Evolutionary conservation across 2,113 vertebrate species (phyloP), one percentile per base, ranked within the genome.

Genomic region (Chlamydotis undulata): DNA sequence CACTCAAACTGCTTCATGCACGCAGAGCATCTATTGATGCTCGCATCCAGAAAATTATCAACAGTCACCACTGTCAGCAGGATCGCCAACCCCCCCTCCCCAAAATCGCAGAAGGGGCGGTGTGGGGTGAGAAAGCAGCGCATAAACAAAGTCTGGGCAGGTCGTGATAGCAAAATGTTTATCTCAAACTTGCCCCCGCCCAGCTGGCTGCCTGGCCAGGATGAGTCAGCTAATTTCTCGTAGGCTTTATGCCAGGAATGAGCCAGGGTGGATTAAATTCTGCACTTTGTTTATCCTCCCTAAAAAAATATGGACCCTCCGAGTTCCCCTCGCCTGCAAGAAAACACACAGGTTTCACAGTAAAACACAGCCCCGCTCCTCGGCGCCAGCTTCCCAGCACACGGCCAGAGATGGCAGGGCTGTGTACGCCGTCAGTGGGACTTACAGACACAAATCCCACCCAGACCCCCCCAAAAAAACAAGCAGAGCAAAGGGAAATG

Each of bases 311-410:
- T 0, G 21, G 68, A 21, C 37, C 29, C 45, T 52, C 37, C 19
- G 6, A 1, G 1, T 33, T 65, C 6, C 59, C 35, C 63, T 21
- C 2, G 10, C 25, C 39, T 2, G 10, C 52, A 9, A 31, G 43
- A 63, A 33, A 31, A 14, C 23, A 18, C 0, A 3, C 16, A 3
- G 24, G 24, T 55, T 70, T 50, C 5, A 6, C 19, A 7, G 24
- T 3, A 7, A 45, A 60, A 68, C 3, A 14, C 26, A 1, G 1
- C 11, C 31, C 0, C 2, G 29, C 1, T 73, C 49, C 53, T 35
- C 31, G 0, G 0, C 2, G 59, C 50, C 26, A 17, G n/a, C 31
- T 4, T 21, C 47, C 31, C 3, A 0, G 22, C 0, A 12, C 1
- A 6, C 2, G 64, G 22, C 26, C 19, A 0, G 82, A 14, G 19